Conservation (phyloP, 2,113 vertebrate genomes). For the Ceratotherium simum region DNA sequence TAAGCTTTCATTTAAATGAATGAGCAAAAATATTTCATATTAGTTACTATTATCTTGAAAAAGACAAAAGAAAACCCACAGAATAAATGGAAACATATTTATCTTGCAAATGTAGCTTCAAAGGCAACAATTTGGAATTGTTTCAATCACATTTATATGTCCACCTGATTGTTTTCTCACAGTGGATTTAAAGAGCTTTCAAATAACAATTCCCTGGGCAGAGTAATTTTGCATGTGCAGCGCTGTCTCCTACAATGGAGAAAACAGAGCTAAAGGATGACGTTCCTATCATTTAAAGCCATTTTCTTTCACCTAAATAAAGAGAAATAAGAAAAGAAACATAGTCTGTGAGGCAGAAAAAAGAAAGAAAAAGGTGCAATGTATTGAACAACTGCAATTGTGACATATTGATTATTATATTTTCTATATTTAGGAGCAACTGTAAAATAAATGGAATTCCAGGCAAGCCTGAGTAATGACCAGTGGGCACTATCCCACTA, state of each 20-base stretch:
- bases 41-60: not conserved
- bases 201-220: not conserved
- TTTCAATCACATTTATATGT: conserved; percentile 12
- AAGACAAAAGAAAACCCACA: not conserved
- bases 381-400: not conserved
- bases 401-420: conserved; percentile 38
- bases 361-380: not conserved
- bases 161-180: conserved; percentile 38
- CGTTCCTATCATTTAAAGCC: not conserved
- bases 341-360: not conserved
- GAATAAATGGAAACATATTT: conserved; percentile 39
- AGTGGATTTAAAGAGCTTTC: conserved; percentile 54
- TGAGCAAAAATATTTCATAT: not conserved
- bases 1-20: conserved; percentile 36
- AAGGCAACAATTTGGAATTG: conserved; percentile 8
- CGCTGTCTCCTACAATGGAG: not conserved
- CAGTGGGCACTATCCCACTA: conserved; percentile 45
- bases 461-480: conserved; percentile 61
- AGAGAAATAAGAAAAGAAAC: not conserved
- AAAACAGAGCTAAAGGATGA: conserved; percentile 46
- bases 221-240: conserved; percentile 44
- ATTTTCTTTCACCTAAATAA: conserved; percentile 38
- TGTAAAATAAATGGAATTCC: conserved; percentile 67
- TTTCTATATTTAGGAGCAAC: conserved; percentile 66
- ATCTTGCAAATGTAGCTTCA: conserved; percentile 3